Conservation (phyloP, 1,140 invertebrate species). For the Platorchestia sp. region DNA sequence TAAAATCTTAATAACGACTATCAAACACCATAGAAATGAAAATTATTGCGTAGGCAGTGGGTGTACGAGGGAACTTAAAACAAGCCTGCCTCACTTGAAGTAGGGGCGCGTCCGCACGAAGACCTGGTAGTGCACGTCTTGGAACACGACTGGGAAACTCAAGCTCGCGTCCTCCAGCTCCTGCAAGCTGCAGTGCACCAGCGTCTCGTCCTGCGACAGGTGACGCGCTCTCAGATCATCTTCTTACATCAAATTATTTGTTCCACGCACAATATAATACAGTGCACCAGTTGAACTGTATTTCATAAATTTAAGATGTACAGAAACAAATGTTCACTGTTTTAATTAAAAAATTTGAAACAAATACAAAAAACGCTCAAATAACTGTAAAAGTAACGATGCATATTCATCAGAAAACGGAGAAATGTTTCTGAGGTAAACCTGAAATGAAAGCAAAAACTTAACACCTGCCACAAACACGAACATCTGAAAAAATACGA, state of each 20-base stretch:
- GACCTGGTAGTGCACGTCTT: constrained; percentile 90
- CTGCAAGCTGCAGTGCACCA: constrained; percentile 95
- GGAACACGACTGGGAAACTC: constrained; percentile 94
- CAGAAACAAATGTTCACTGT: neutral
- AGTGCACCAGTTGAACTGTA: neutral
- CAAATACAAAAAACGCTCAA: too few species aligned
- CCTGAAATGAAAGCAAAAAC: too few species aligned
- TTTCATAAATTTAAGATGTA: constrained; percentile 9
- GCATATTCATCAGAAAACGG: too few species aligned
- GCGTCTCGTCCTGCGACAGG: constrained; percentile 85
- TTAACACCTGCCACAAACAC: too few species aligned
- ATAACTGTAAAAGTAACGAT: too few species aligned
- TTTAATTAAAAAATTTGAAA: too few species aligned
- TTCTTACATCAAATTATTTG: neutral
- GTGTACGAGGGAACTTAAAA: neutral
- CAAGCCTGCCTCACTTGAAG: constrained; percentile 73
- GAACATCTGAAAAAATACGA: too few species aligned
- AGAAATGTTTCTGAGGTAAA: too few species aligned
- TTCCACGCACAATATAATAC: constrained; percentile 44
- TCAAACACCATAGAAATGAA: too few species aligned
- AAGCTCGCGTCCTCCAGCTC: constrained; percentile 93
- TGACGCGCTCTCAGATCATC: neutral
- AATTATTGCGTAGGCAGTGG: too few species aligned
- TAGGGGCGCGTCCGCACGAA: constrained; percentile 92
- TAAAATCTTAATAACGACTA: neutral